These are phyloP conservation scores for Corythaeola cristata DNA, from an alignment of 2,113 vertebrate species.

Conservation along the genomic window DNA sequence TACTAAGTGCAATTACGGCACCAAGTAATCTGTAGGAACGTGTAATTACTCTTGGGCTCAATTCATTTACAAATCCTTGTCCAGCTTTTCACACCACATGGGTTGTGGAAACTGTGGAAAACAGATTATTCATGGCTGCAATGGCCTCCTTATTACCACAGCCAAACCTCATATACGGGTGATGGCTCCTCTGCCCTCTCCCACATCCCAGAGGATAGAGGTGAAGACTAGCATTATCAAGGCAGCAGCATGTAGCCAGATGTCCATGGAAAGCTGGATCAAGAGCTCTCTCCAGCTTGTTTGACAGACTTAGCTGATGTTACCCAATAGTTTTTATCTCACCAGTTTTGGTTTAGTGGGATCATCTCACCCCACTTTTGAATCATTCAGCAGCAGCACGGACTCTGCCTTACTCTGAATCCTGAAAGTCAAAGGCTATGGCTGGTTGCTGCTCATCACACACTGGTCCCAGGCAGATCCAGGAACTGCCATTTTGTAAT, in stretches of 20 bases:
- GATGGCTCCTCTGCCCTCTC: not conserved
- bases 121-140: slow-evolving; percentile 31
- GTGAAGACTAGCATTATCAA: not conserved
- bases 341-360: not conserved
- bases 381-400: fast-evolving
- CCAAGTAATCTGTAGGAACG: slow-evolving; percentile 67
- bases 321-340: not conserved
- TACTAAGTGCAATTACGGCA: slow-evolving; percentile 66
- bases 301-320: not conserved
- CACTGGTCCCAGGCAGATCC: not conserved
- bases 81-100: slow-evolving; percentile 56
- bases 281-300: not conserved
- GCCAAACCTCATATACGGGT: not conserved
- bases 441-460: not conserved
- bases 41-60: slow-evolving; percentile 73
- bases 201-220: not conserved
- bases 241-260: not conserved
- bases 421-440: not conserved
- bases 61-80: slow-evolving; percentile 70
- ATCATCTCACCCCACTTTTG: not conserved
- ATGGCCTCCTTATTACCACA: not conserved
- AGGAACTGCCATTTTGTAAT: not conserved
- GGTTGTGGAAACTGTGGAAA: slow-evolving; percentile 32
- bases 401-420: not conserved
- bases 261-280: not conserved